Evolutionary conservation across 2,113 vertebrate species (phyloP).

Genomic region (Origma solitaria): DNA sequence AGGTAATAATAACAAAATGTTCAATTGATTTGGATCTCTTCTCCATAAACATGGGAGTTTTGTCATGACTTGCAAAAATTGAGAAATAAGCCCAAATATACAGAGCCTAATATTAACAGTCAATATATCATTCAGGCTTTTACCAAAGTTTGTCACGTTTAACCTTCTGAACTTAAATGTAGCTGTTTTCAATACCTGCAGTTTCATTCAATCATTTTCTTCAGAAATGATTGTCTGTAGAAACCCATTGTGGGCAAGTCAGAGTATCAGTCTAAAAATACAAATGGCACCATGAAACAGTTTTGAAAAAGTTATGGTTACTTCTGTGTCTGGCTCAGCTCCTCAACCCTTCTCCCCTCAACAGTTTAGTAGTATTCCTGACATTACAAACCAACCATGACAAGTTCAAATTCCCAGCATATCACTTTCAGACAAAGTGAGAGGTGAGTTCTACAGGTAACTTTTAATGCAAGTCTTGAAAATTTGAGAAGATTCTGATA

Average conservation of each 20-base stretch:
- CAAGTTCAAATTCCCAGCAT: not conserved
- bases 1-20: not conserved
- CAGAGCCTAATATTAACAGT: not conserved
- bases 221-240: not conserved
- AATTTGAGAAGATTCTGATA: not conserved
- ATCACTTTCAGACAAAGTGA: constrained; percentile 7
- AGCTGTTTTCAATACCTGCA: not conserved
- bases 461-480: constrained; percentile 41
- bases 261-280: not conserved
- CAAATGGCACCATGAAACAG: not conserved
- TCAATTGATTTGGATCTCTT: not conserved
- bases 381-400: not conserved
- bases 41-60: not conserved
- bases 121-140: not conserved
- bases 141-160: not conserved
- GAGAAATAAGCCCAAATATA: not conserved
- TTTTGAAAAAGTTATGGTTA: not conserved
- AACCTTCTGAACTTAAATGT: not conserved
- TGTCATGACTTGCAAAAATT: not conserved
- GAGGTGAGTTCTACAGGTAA: constrained; percentile 17
- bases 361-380: not conserved
- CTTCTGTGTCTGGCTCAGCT: not conserved
- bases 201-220: not conserved
- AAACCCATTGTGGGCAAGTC: not conserved
- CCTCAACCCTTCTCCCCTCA: not conserved